Evolutionary conservation across 2,888 invertebrate genomes (phyloP), one percentile per base, ranked within the genome.

Genomic region (Teleogryllus oceanicus): DNA sequence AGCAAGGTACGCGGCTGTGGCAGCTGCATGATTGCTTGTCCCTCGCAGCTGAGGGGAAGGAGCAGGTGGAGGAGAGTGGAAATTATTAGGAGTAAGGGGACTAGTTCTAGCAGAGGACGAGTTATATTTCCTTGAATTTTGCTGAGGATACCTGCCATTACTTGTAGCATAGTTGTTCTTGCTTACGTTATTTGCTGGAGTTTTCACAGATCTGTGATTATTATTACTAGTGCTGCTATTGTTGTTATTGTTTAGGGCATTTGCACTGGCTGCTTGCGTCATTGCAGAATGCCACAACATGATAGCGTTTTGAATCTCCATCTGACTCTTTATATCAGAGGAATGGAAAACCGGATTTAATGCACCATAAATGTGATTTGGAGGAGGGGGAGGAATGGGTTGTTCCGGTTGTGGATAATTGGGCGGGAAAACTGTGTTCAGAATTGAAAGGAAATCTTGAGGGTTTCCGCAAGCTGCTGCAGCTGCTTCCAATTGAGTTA

Each of bases 241-340:
- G 78, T 62, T 78, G 24, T 77, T 78, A 21, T 62, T 78, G 49
- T 78, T 77, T 50, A n/a, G 21, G n/a, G 76, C 49, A 18, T 51
- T 49, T 62, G 76, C 50, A 18, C 74, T 10, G 11, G 81, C 87
- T 11, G 90, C 89, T 81, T 91, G 90, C 74, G 90, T 87, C 87
- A 92, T 89, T 3, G 91, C 90, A 85, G 93, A 92, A 84, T 93
- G 93, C 92, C 93, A 93, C 89, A 93, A 89, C 0, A 91, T 91
- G 83, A 91, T 87, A 83, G 91, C 91, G 83, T 91, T 85, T 80
- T 91, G 84, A 83, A 91, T 88, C 79, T 92, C 92, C 78, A 84
- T 79, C 77, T 84, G 84, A 21, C 80, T 82, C 75, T 84, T 84
- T 79, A 82, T 83, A 81, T 84, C 84, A 12, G 83, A 5, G 87